phyloP scores from a whole-genome alignment of 2,113 vertebrate species.

The Tyrannus savana region DNA sequence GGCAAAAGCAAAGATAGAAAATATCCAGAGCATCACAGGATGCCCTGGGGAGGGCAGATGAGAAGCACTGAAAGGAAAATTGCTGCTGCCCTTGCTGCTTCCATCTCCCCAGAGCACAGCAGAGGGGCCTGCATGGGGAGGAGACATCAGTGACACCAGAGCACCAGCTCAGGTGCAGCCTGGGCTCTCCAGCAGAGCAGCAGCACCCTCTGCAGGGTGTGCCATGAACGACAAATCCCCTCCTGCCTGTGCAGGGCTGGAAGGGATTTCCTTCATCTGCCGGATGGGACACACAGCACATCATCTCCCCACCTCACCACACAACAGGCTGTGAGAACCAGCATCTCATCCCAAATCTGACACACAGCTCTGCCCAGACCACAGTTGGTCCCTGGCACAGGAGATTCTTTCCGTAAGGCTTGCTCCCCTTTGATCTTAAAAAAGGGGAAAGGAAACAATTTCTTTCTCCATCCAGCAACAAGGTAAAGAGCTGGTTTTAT shows the following conservation, averaged over 20 bases:
- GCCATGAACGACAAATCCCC: accelerated
- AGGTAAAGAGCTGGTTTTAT: not conserved
- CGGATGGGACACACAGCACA: accelerated
- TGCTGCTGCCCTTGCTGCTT: not conserved
- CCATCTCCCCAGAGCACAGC: not conserved
- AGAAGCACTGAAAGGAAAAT: not conserved
- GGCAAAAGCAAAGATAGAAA: not conserved
- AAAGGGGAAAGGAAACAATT: not conserved
- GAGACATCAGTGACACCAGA: not conserved
- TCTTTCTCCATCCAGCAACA: not conserved
- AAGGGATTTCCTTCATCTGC: no score
- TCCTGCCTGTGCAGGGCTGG: not conserved
- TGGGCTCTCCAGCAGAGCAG: not conserved
- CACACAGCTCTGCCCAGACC: not conserved
- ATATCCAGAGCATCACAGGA: not conserved
- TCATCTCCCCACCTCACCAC: not conserved
- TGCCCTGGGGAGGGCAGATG: accelerated
- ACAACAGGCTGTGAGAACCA: not conserved
- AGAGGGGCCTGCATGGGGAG: not conserved
- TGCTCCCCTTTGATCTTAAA: not conserved
- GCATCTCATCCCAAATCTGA: not conserved
- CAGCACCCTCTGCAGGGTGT: conserved; percentile 31
- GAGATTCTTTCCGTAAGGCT: not conserved
- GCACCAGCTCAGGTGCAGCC: not conserved
- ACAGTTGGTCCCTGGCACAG: accelerated